phyloP scores from a whole-genome alignment of 2,797 vertebrate species.

The Phoxinus dragarum region DNA sequence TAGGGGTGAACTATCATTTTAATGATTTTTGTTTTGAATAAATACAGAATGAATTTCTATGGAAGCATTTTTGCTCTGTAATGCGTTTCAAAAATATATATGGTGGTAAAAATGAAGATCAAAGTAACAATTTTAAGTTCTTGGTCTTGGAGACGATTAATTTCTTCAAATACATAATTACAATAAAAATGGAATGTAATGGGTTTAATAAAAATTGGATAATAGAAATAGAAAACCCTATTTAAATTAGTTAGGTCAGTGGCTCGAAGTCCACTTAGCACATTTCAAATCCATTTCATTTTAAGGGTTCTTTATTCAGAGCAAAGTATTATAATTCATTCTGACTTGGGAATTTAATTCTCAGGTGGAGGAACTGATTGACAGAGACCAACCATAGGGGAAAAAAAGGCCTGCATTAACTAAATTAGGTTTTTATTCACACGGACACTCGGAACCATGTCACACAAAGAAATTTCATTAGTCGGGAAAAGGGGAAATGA shows the following conservation, averaged over 20 bases:
- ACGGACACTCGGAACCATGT: background rate
- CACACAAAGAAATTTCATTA: background rate
- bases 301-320: conserved; percentile 30
- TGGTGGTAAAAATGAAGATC: background rate
- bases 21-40: background rate
- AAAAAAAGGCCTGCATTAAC: background rate
- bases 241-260: background rate
- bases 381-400: background rate
- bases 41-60: background rate
- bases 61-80: background rate
- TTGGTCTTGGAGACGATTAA: background rate
- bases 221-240: background rate
- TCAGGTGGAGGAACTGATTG: conserved; percentile 38
- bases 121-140: background rate
- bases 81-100: background rate
- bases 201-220: background rate
- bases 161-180: background rate
- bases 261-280: conserved; percentile 20
- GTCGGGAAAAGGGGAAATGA: background rate
- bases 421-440: conserved; percentile 1
- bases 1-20: background rate
- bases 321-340: conserved; percentile 36
- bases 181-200: background rate
- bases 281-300: conserved; percentile 42
- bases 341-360: conserved; percentile 35